Percentiles rank a stretch among this genome's conserved stretches.
Conservation (phyloP, 2,113 vertebrate species). For the Chitala chitala region DNA sequence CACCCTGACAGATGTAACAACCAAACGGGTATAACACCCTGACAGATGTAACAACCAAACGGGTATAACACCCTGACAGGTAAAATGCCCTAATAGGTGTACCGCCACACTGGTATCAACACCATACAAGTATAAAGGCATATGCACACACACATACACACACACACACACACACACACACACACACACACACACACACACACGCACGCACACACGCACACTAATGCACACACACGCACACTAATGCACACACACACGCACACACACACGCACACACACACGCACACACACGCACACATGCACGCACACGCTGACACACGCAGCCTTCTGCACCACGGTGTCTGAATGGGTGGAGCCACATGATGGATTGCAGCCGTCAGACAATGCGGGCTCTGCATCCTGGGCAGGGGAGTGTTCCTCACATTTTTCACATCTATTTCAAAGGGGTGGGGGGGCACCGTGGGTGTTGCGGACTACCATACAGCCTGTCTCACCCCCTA, state of each 20-base stretch:
- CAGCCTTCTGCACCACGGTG: not conserved
- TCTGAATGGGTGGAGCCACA: no score
- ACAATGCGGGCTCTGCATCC: not conserved
- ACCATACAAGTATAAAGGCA: no score
- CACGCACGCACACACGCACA: conserved; percentile 18
- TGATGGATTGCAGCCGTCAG: no score
- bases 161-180: conserved; percentile 11
- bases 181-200: conserved; percentile 36
- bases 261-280: conserved; percentile 26
- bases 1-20: no score
- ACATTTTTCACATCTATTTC: not conserved
- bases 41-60: no score
- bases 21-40: no score
- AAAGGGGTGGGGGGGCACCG: not conserved
- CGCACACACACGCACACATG: not conserved
- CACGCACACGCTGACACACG: conserved; percentile 30
- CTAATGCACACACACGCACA: conserved; percentile 8
- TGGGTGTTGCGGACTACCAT: not conserved
- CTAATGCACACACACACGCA: not conserved
- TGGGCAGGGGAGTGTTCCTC: not conserved
- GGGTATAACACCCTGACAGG: no score
- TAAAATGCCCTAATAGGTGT: no score
- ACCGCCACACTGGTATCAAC: no score
- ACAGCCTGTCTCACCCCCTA: conserved; percentile 27
- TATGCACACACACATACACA: no score